A percentile compares a stretch with the other conserved stretches of the same genome.
phyloP scores from a whole-genome alignment of 1,140 invertebrate genomes.

The Zaprionus nigranus region DNA sequence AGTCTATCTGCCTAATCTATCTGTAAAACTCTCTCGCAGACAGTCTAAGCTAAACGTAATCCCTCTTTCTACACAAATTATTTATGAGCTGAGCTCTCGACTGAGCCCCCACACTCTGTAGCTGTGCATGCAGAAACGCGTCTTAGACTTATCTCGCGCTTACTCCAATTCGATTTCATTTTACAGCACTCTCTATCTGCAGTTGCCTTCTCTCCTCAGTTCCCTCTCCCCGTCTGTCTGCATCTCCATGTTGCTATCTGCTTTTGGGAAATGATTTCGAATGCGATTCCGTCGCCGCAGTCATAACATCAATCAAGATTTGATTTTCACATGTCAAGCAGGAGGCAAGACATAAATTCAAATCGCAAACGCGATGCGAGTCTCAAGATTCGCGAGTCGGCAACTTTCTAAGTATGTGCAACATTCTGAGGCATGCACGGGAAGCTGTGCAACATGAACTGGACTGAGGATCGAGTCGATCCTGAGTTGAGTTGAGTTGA shows the following conservation, averaged over 20 bases:
- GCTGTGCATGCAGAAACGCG: background rate
- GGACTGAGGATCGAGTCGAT: slow-evolving; percentile 1
- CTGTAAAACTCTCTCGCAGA: background rate
- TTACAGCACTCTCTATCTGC: background rate
- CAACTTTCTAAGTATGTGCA: slow-evolving; percentile 61
- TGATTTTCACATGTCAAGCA: slow-evolving; percentile 75
- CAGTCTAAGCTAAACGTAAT: background rate
- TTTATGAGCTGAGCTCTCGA: background rate
- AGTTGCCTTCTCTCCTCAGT: background rate
- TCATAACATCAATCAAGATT: slow-evolving; percentile 76
- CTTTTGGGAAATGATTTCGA: slow-evolving; percentile 32
- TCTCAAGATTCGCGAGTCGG: background rate
- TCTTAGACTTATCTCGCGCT: background rate
- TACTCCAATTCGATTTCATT: slow-evolving; percentile 18
- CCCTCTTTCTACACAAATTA: background rate
- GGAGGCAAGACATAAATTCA: slow-evolving; percentile 65
- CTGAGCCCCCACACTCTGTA: background rate
- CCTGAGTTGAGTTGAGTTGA: slow-evolving; percentile 45
- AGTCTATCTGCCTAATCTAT: background rate
- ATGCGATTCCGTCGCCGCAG: slow-evolving; percentile 48
- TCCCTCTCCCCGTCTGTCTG: too few relatives aligned
- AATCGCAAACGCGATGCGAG: slow-evolving; percentile 50
- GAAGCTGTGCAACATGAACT: background rate
- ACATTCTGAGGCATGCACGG: slow-evolving; percentile 54
- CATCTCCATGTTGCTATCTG: background rate